Base-by-base conservation (phyloP, 2,888 invertebrate species). In the Volucella zonaria region DNA sequence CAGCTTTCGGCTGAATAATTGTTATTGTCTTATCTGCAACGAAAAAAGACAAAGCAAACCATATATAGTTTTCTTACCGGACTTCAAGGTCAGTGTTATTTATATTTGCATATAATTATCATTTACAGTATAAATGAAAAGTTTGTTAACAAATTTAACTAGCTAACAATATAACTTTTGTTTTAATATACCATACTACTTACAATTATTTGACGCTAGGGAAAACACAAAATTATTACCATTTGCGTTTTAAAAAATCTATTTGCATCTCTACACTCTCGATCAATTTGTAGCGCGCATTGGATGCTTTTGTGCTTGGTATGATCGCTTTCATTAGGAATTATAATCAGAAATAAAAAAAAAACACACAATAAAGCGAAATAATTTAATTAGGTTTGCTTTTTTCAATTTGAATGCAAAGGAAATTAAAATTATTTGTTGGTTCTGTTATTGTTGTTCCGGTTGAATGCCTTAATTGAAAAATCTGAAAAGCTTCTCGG, bases 71-170 rank as follows among this genome's bases (percentile, higher is more conserved):
- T 38, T 45, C 31, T 45, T 23, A 52, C 14, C 54, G 61, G 70
- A 64, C 59, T 70, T 75, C 82, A 83, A 79, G 82, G 79, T 83
- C 70, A 73, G 52, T 71, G 58, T 14, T 51, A 14, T 52, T 14
- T 42, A 62, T 45, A 11, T 64, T 52, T 40, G 49, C 47, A 31
- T 23, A 42, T 59, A 23, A 45, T 62, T 62, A 61, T 23, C 62
- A 73, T 74, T 42, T 3, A 56, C 61, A 68, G 58, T 75, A 15
- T 23, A 31, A 15, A 18, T 9, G n/a, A 58, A 23, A 31, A 71
- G 61, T 51, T 51, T 23, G 42, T 2, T 15, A 52, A 73, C 43
- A 40, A 52, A 31, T 10, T 1, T 49, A 49, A 0, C 4, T 8
- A 49, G 15, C 23, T 49, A 31, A 14, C 12, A 49, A 11, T 40